These are phyloP conservation scores for Mesoclemmys tuberculata DNA, from an alignment of 2,113 vertebrate species.

Conservation along the genomic window DNA sequence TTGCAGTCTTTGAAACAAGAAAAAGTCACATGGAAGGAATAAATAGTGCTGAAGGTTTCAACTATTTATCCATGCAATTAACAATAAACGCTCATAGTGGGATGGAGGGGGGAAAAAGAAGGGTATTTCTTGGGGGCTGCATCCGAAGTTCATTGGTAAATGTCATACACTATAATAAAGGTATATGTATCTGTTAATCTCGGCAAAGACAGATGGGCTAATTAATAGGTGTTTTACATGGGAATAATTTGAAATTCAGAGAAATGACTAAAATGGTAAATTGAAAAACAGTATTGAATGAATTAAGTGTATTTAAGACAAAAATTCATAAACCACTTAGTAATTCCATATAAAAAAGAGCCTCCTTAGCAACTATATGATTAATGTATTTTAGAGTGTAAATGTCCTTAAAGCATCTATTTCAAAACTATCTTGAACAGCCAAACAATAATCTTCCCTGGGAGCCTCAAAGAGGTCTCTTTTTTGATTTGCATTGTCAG, in stretches of 20 bases:
- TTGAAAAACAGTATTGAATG: conserved; percentile 47
- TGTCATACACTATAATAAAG: conserved; percentile 62
- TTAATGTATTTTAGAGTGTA: background rate
- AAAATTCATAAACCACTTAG: conserved; percentile 59
- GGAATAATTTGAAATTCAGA: conserved; percentile 48
- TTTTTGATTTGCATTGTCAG: background rate
- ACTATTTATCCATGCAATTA: conserved; percentile 57
- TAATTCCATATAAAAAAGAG: conserved; percentile 28
- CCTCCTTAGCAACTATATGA: background rate
- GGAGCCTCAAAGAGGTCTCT: background rate
- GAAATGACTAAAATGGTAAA: conserved; percentile 63
- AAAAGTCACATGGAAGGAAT: conserved; percentile 64
- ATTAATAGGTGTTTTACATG: conserved; percentile 67
- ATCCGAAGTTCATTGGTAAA: conserved; percentile 57
- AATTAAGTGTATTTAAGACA: conserved; percentile 38
- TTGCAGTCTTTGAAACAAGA: conserved; percentile 73
- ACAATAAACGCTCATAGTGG: conserved; percentile 61
- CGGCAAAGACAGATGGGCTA: conserved; percentile 65
- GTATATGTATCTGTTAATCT: conserved; percentile 2
- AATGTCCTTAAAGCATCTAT: background rate
- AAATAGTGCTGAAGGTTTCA: conserved; percentile 44
- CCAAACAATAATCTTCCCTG: background rate
- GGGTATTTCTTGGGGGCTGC: conserved; percentile 66
- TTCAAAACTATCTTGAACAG: background rate
- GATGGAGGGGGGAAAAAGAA: background rate